Evolutionary conservation across 2,888 invertebrate genomes (phyloP).

Genomic region (Drosophila rubida): DNA sequence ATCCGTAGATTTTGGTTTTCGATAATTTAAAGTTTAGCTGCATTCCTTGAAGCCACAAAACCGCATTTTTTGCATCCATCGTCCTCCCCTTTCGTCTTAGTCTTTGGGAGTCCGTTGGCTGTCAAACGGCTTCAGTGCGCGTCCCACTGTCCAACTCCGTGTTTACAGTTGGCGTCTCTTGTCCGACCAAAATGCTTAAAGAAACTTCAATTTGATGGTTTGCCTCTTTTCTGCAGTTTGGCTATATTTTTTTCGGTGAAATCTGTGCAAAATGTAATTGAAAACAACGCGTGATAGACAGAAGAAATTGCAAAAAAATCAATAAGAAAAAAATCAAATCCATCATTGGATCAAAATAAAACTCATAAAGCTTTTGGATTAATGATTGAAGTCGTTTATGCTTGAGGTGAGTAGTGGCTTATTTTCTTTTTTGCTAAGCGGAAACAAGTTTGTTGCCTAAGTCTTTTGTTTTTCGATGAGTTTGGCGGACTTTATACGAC

Average conservation of each 20-base stretch:
- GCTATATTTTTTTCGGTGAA: slow-evolving; percentile 56
- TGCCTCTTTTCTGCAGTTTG: slow-evolving; percentile 43
- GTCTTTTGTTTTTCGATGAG: slow-evolving; percentile 62
- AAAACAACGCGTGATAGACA: slow-evolving; percentile 56
- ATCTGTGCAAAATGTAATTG: slow-evolving; percentile 68
- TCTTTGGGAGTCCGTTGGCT: slow-evolving; percentile 19
- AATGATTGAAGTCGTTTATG: slow-evolving; percentile 34
- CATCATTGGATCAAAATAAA: slow-evolving; percentile 38
- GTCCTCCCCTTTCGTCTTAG: slow-evolving; percentile 14
- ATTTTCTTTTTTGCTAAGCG: slow-evolving; percentile 3
- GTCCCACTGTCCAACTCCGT: slow-evolving; percentile 15
- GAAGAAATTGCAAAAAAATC: slow-evolving; percentile 14
- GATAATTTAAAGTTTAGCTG: slow-evolving; percentile 62
- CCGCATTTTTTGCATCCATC: slow-evolving; percentile 59
- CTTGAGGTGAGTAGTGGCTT: slow-evolving; percentile 41
- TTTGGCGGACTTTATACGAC: neutral
- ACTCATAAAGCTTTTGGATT: slow-evolving; percentile 43
- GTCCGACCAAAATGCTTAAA: slow-evolving; percentile 45
- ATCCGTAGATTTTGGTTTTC: slow-evolving; percentile 65
- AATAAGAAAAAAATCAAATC: slow-evolving; percentile 24
- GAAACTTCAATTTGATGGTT: slow-evolving; percentile 58
- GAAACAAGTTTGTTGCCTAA: slow-evolving; percentile 62
- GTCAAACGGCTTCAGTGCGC: slow-evolving; percentile 45
- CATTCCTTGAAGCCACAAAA: slow-evolving; percentile 74
- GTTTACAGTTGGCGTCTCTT: neutral